Base-by-base conservation (phyloP, 1,140 invertebrate genomes). In the Cataglyphis hispanica region DNA sequence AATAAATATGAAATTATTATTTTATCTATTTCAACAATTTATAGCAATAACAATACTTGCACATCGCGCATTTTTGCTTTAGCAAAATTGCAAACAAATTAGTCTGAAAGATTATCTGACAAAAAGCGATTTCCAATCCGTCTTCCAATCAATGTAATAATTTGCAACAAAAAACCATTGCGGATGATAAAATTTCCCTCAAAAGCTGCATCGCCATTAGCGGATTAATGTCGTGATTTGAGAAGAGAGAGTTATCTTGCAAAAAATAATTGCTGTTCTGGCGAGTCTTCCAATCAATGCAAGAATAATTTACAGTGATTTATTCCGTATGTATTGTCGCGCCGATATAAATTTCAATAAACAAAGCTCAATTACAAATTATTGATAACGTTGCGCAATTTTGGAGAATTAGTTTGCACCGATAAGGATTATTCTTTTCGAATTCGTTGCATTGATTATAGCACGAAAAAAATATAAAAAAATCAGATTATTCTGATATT, bases 171-270 rank as follows among this genome's bases (percentile, higher is more conserved):
- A 72, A 72, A 81, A 81, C 50, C 78, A 81, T 81, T 60, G 77
- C 53, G 19, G 34, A 34, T 53, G 67, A 81, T 81, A 81, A 72
- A 81, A 69, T 60, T 60, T 63, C 78, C 19, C 67, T 22, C 34
- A 50, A 60, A 81, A 81, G 53, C 78, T 67, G 67, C 78, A 43
- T 58, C 50, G 61, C 78, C 37, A 72, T 81, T 81, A 81, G 78
- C 78, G 66, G 67, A 81, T 81, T 81, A 81, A 31, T 66, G 53
- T 70, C 37, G 66, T 22, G 66, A 81, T 81, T 81, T 81, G 66
- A 81, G 66, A 81, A 81, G 66, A 81, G 67, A 81, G 66, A 81
- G 67, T 81, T 72, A 81, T 81, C 37, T 81, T 81, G 66, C 50
- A 81, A 81, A 81, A 81, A 81, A 72, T 81, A 81, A 81, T 81